Evolutionary conservation across 2,797 vertebrate species (phyloP), one percentile per base, ranked within the genome.

Genomic region (Psittacula echo): DNA sequence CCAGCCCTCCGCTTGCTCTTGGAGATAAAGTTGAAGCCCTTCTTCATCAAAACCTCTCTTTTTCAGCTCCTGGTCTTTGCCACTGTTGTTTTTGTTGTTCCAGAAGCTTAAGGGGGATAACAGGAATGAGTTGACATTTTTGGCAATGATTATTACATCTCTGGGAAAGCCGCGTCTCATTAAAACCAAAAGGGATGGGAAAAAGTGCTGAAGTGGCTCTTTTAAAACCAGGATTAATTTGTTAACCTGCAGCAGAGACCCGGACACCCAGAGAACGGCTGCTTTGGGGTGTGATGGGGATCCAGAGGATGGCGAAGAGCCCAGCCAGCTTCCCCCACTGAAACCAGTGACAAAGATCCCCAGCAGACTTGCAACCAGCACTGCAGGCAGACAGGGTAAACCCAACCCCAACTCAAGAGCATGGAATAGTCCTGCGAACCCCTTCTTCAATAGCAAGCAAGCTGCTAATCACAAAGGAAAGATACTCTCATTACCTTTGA

Each of bases 121-220:
- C 91, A 88, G 84, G 93, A 85, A 65, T 24, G 11, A 68, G 79
- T 34, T 96, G 94, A 94, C 81, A 58, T 77, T 91, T 93, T 82
- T 97, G 94, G 94, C 89, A 93, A 87, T 37, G 85, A 91, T 95
- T 95, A 95, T 91, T 88, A 71, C 85, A 84, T 94, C 95, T 89
- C 93, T 77, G 72, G 91, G 85, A 96, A 96, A 96, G 91, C 26
- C 23, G 42, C 73, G 89, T 24, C 95, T 96, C 95, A 96, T 96
- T 95, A 95, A 90, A 94, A 79, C 19, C 74, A 27, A 83, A 82
- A 65, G 90, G 41, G 91, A 85, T 48, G 51, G 67, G 23, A 30
- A 26, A 91, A 96, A 95, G 78, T 96, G 96, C 94, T 97, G 96
- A 95, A 90, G 90, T 4, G 5, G 92, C 89, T 87, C 71, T 96